Percentiles rank a stretch among this genome's conserved stretches.
Conservation (phyloP, 2,888 invertebrate genomes). For the Diploptera punctata region DNA sequence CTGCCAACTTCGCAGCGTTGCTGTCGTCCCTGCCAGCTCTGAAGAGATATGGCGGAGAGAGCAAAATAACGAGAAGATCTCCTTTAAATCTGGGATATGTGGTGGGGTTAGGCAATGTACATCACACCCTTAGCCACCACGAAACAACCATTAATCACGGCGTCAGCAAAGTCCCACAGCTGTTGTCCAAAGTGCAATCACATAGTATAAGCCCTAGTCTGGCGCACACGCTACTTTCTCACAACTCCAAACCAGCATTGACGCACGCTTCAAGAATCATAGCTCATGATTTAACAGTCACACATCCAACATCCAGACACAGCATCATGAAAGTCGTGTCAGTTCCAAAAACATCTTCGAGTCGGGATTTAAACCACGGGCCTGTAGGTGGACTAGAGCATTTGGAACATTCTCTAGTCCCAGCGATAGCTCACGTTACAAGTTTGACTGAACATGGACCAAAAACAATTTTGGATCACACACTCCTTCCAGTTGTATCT, state of each 20-base stretch:
- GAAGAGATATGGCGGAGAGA: neutral
- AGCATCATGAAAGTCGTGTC: neutral
- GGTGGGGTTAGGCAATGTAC: neutral
- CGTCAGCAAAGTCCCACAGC: neutral
- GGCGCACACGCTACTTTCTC: neutral
- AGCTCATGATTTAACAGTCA: constrained; percentile 4
- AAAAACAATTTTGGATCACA: constrained; percentile 1
- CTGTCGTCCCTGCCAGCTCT: constrained; percentile 3
- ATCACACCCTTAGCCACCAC: neutral
- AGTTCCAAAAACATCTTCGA: neutral
- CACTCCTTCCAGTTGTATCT: neutral
- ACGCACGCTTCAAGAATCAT: neutral
- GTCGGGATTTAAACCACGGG: constrained; percentile 3
- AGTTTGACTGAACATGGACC: constrained; percentile 12
- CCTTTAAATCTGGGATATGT: constrained; percentile 17
- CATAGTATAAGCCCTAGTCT: neutral
- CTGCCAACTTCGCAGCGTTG: neutral
- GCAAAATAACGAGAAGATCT: neutral
- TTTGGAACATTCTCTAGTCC: neutral
- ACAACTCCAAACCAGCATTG: neutral
- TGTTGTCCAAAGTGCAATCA: neutral
- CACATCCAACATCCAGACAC: neutral
- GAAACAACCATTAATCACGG: neutral
- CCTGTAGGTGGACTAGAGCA: neutral
- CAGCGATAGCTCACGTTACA: constrained; percentile 10